Conservation (phyloP, 2,888 invertebrate species). For the Agrilus mali region DNA sequence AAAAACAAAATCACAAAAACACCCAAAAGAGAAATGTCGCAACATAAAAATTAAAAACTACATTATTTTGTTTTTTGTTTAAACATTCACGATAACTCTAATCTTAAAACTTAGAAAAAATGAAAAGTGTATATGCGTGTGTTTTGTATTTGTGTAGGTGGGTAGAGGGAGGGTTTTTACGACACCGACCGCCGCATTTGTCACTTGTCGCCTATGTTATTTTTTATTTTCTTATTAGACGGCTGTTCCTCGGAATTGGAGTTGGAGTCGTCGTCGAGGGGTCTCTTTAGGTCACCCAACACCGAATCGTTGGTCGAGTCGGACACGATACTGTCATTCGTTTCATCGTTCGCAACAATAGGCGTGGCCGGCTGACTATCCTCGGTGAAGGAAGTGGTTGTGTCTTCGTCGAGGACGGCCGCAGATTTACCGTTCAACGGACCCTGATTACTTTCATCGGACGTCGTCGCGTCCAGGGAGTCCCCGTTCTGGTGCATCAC, state of each 20-base stretch:
- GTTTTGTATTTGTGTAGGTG: neutral
- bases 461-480: conserved; percentile 35
- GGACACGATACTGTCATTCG: conserved; percentile 39
- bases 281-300: conserved; percentile 23
- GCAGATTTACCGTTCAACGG: conserved; percentile 41
- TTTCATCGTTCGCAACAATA: conserved; percentile 38
- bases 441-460: conserved; percentile 72
- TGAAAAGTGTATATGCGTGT: neutral
- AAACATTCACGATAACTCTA: conserved; percentile 12
- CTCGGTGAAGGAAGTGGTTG: conserved; percentile 62
- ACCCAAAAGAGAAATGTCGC: too few species aligned
- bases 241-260: conserved; percentile 36
- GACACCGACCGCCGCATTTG: conserved; percentile 25
- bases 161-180: conserved; percentile 2
- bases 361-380: conserved; percentile 57
- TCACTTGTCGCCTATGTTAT: conserved; percentile 38
- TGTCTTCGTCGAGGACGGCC: conserved; percentile 53
- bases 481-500: conserved; percentile 35
- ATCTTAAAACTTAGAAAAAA: conserved; percentile 11
- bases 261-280: conserved; percentile 27
- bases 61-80: neutral
- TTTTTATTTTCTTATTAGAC: conserved; percentile 39
- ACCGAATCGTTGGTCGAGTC: conserved; percentile 35
- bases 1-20: neutral
- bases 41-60: too few species aligned